These are phyloP conservation scores for Cryptocephalus primarius DNA, from an alignment of 2,888 invertebrate species.

Conservation along the genomic window DNA sequence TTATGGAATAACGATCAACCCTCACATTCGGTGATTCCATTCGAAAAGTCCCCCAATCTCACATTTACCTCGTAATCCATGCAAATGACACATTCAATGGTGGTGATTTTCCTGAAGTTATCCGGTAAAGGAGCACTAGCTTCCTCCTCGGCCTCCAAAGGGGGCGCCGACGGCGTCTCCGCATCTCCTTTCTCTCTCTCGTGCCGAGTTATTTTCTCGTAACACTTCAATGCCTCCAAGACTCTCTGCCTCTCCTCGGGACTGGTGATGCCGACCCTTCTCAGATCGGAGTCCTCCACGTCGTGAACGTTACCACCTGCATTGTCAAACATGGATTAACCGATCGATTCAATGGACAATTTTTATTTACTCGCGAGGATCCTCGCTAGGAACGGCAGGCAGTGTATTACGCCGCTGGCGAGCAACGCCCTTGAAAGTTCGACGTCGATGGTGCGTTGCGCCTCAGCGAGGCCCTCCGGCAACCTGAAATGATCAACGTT, in stretches of 20 bases:
- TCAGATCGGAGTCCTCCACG: constrained; percentile 46
- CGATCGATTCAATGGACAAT: constrained; percentile 2
- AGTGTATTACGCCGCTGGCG: constrained; percentile 62
- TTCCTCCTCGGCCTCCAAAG: constrained; percentile 13
- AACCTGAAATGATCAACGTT: constrained; percentile 21
- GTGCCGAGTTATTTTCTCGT: constrained; percentile 32
- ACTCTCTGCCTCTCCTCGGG: constrained; percentile 49
- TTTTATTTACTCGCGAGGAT: constrained; percentile 44
- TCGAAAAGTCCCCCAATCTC: no score
- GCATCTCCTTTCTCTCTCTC: not conserved
- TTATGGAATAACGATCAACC: no score
- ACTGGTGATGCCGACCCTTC: constrained; percentile 46
- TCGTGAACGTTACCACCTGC: constrained; percentile 35
- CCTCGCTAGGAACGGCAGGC: constrained; percentile 61
- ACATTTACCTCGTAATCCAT: constrained; percentile 57
- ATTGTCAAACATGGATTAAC: constrained; percentile 2
- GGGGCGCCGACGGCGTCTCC: constrained; percentile 15
- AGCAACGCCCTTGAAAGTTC: constrained; percentile 56
- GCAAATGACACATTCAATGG: constrained; percentile 72
- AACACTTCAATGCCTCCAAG: constrained; percentile 50
- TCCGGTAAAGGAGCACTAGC: constrained; percentile 29
- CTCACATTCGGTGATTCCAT: no score
- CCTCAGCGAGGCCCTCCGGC: constrained; percentile 53
- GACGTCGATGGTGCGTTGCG: constrained; percentile 54
- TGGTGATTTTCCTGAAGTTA: constrained; percentile 31